Conservation (phyloP, 2,797 vertebrate species). For the Sebastes matsubarae region DNA sequence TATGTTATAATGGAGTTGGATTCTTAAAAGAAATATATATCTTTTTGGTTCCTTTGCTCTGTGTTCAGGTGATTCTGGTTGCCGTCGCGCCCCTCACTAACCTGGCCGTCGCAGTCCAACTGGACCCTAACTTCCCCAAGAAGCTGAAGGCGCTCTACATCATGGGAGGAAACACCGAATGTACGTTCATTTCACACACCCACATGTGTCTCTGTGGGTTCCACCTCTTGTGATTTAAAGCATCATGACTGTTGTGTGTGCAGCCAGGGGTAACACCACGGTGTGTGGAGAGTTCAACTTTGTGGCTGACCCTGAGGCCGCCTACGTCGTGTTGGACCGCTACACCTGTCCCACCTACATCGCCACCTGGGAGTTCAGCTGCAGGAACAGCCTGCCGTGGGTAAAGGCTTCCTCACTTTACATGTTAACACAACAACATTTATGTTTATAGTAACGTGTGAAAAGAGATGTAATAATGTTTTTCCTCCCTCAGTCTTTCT, state of each 20-base stretch:
- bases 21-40: background rate
- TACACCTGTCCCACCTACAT: conserved; percentile 81
- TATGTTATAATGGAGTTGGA: background rate
- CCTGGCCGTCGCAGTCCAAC: conserved; percentile 76
- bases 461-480: background rate
- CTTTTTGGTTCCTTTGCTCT: background rate
- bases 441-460: background rate
- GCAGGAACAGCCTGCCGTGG: conserved; percentile 64
- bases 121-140: conserved; percentile 73
- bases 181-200: background rate
- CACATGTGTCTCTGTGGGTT: background rate
- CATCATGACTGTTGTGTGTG: background rate
- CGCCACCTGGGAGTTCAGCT: conserved; percentile 79
- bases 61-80: conserved; percentile 74
- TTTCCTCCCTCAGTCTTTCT: conserved; percentile 41
- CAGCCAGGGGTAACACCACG: conserved; percentile 81
- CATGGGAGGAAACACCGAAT: conserved; percentile 81
- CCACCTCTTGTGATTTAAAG: background rate
- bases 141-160: conserved; percentile 81
- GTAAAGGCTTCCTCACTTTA: background rate
- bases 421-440: background rate
- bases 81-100: conserved; percentile 82
- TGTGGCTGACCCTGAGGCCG: conserved; percentile 80
- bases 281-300: conserved; percentile 85
- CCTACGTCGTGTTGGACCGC: conserved; percentile 78